Base-by-base conservation (phyloP, 1,140 invertebrate genomes). In the Eriosoma lanigerum region DNA sequence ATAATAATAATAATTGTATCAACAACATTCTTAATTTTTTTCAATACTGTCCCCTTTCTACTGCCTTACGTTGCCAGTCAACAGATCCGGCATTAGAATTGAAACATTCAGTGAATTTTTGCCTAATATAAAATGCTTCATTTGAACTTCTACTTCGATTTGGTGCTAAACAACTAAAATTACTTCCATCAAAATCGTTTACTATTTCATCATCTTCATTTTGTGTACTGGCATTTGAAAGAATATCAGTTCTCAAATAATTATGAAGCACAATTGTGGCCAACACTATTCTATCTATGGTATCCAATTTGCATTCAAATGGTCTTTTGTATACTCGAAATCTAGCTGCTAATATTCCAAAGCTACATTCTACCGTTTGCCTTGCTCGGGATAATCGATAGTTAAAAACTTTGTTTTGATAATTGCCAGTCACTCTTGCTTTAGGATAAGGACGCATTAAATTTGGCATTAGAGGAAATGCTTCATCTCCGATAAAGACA, bases 381-480 rank as follows among this genome's bases (percentile, higher is more conserved):
- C 70, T 70, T 70, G 85, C 84, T 81, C 85, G 82, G 38, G 84
- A 87, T 32, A 87, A 62, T n/a, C 84, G 80, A 82, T 87, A 85
- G 81, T 87, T 87, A 82, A 85, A 87, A 81, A 85, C 66, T 38
- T 46, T 83, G 68, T 84, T 82, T 85, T 86, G 62, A 81, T 81
- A 82, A 60, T 83, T 82, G 38, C 84, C 83, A 62, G 87, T 87
- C 48, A 87, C 83, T 81, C 88, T 85, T 21, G 86, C 84, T 72
- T 85, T 85, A 64, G 85, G 83, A 83, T 85, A 89, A 21, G 87
- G 87, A 75, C 87, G 87, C 85, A 88, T 86, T 24, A 88, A 52
- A 81, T 86, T 78, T 82, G 73, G 54, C 81, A 81, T 83, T 58
- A 89, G 72, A 44, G 86, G 83, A 84, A 89, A 90, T 52, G 87